Evolutionary conservation across 2,113 vertebrate species (phyloP).

Genomic region (Amblyopsis rosae): DNA sequence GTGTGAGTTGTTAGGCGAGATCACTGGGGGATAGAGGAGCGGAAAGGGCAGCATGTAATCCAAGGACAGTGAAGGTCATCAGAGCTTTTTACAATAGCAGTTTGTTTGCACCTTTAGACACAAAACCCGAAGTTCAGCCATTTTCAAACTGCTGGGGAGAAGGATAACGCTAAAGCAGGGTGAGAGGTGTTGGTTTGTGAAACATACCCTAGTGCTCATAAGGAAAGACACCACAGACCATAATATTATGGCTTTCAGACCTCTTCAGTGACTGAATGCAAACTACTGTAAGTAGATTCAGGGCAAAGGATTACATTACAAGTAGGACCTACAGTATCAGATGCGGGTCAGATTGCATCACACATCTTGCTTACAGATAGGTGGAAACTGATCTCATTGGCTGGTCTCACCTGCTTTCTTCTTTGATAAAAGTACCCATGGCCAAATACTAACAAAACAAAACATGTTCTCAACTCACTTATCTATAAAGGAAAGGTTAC

Average conservation of each 20-base stretch:
- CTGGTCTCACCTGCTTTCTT: background rate
- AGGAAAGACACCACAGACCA: constrained; percentile 25
- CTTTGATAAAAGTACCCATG: too few relatives aligned
- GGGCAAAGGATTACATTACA: constrained; percentile 38
- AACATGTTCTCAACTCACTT: constrained; percentile 11
- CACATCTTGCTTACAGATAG: constrained; percentile 3
- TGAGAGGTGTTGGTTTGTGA: background rate
- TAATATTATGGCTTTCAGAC: constrained; percentile 41
- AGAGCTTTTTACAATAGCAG: constrained; percentile 81
- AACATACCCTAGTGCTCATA: constrained; percentile 7
- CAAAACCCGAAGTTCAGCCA: constrained; percentile 78
- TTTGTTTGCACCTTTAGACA: constrained; percentile 82
- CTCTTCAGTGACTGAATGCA: constrained; percentile 47
- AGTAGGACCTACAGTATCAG: constrained; percentile 36
- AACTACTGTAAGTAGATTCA: constrained; percentile 35
- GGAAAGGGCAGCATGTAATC: constrained; percentile 86
- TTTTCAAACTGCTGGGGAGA: constrained; percentile 65
- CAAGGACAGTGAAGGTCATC: constrained; percentile 87
- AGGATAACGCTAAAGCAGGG: constrained; percentile 1
- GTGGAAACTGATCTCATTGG: constrained; percentile 8
- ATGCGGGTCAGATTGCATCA: constrained; percentile 31
- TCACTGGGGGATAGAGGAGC: constrained; percentile 83
- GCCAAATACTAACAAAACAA: background rate
- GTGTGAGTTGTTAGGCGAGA: constrained; percentile 86
- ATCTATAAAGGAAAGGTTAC: constrained; percentile 7